phyloP scores from a whole-genome alignment of 2,113 vertebrate species.

The Malaclemys terrapin region DNA sequence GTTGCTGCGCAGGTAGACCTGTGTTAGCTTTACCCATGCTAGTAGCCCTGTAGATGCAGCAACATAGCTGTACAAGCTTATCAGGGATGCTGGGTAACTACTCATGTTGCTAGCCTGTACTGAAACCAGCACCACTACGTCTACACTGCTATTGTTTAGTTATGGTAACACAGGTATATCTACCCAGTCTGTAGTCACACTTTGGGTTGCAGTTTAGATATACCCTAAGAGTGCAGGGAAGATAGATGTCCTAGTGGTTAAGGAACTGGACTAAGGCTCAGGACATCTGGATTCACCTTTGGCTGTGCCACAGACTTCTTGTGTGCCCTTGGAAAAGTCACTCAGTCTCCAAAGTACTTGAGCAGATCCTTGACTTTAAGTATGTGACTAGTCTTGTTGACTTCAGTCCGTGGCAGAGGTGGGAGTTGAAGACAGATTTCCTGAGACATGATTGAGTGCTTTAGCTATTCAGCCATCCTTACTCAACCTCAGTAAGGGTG shows the following conservation, averaged over 20 bases:
- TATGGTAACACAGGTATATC: background rate
- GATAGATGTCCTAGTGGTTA: background rate
- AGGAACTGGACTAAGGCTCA: background rate
- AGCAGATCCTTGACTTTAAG: background rate
- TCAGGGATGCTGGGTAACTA: background rate
- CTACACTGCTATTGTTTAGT: background rate
- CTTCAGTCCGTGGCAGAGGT: conserved; percentile 5
- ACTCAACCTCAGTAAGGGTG: conserved; percentile 2
- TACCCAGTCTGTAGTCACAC: background rate
- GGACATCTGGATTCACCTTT: background rate
- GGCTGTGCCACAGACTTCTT: conserved; percentile 1
- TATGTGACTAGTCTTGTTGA: background rate
- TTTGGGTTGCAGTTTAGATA: background rate
- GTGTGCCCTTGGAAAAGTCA: background rate
- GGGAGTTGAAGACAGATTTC: background rate
- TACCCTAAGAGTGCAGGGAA: background rate
- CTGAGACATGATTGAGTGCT: background rate
- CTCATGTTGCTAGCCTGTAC: background rate
- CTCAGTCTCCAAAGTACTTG: conserved; percentile 13
- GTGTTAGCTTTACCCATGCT: background rate
- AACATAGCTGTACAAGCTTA: background rate
- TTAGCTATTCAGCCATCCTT: background rate
- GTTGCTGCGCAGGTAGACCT: background rate
- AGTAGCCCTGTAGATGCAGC: background rate
- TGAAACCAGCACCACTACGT: background rate